These are phyloP conservation scores for Megamerina dolium DNA, from an alignment of 2,888 invertebrate genomes.

Conservation along the genomic window DNA sequence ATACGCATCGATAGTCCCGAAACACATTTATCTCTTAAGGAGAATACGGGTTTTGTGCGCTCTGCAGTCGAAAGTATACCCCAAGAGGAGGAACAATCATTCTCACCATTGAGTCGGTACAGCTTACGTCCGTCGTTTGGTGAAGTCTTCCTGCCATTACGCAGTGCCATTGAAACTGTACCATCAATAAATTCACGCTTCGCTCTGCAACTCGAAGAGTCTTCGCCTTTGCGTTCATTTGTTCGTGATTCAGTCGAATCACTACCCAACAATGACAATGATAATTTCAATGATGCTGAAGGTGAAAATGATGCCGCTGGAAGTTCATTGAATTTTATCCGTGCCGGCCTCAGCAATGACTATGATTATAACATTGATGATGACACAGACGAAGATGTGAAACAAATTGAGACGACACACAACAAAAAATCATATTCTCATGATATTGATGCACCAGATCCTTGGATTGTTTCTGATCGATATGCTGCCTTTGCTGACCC, in stretches of 20 bases:
- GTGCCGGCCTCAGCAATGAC: neutral
- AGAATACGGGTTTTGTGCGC: slow-evolving; percentile 39
- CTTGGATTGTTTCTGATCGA: slow-evolving; percentile 33
- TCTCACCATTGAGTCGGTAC: slow-evolving; percentile 26
- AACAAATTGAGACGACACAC: neutral
- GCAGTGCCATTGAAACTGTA: slow-evolving; percentile 71
- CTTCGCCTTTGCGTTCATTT: slow-evolving; percentile 32
- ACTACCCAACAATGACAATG: slow-evolving; percentile 30
- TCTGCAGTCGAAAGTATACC: slow-evolving; percentile 46
- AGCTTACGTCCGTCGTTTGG: slow-evolving; percentile 39
- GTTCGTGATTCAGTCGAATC: slow-evolving; percentile 46
- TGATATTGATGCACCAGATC: slow-evolving; percentile 27
- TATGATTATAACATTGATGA: too few species aligned
- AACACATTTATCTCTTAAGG: slow-evolving; percentile 26
- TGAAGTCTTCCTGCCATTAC: slow-evolving; percentile 55
- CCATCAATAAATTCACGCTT: slow-evolving; percentile 47
- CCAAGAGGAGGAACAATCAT: slow-evolving; percentile 22
- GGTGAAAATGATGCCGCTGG: too few species aligned
- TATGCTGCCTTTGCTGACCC: slow-evolving; percentile 41
- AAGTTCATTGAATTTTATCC: too few species aligned
- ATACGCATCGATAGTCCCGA: slow-evolving; percentile 39
- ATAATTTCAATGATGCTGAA: neutral
- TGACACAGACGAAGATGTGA: slow-evolving; percentile 17
- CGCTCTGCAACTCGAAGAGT: slow-evolving; percentile 23
- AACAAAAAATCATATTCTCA: neutral